These are phyloP conservation scores for Maccullochella peelii DNA, from an alignment of 2,113 vertebrate species.

Conservation along the genomic window DNA sequence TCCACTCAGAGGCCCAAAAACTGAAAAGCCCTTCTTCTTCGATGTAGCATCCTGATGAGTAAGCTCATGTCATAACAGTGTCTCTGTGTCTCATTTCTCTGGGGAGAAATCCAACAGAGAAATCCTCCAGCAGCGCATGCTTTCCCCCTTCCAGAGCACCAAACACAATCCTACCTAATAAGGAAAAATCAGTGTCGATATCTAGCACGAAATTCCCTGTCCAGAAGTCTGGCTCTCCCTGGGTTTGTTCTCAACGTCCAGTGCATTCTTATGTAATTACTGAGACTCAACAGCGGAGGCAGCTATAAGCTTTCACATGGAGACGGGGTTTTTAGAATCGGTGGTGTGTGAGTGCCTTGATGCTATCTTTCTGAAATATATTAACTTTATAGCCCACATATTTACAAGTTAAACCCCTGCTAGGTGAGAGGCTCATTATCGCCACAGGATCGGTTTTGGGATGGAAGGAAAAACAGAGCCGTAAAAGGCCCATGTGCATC, in stretches of 20 bases:
- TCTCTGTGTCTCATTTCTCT: constrained; percentile 48
- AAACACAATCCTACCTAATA: constrained; percentile 83
- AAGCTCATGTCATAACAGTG: constrained; percentile 62
- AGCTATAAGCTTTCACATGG: constrained; percentile 9
- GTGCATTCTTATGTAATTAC: constrained; percentile 73
- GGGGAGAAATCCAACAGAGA: constrained; percentile 40
- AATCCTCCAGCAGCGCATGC: constrained; percentile 33
- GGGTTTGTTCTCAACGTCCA: constrained; percentile 57
- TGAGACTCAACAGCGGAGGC: constrained; percentile 44
- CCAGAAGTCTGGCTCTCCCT: constrained; percentile 52
- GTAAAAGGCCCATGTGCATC: constrained; percentile 62
- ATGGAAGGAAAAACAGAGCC: constrained; percentile 44
- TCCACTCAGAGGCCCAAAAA: background rate
- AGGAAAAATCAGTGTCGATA: constrained; percentile 76
- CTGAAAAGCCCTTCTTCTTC: constrained; percentile 8
- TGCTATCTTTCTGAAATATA: constrained; percentile 33
- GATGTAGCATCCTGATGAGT: constrained; percentile 32
- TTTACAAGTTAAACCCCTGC: constrained; percentile 59
- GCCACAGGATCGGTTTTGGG: constrained; percentile 27
- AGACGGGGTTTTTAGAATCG: background rate
- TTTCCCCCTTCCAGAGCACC: constrained; percentile 44
- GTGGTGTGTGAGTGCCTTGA: constrained; percentile 13
- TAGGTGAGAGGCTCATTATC: constrained; percentile 60
- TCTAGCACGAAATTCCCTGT: constrained; percentile 63
- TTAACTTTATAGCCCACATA: constrained; percentile 5